Evolutionary conservation across 2,113 vertebrate species (phyloP).

Genomic region (Puffinus mauretanicus): DNA sequence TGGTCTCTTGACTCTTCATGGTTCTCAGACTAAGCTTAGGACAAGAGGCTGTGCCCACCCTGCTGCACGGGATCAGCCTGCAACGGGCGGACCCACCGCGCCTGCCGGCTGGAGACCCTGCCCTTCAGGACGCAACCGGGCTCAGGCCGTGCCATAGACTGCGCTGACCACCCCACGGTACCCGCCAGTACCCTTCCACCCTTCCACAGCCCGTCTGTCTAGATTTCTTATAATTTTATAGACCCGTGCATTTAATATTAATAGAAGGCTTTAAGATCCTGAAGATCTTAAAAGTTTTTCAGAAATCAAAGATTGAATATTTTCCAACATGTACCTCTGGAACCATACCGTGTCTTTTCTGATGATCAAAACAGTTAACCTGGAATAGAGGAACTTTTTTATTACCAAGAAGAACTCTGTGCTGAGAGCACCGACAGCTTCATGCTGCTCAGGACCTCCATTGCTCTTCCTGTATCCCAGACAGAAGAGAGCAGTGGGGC

Average conservation of each 20-base stretch:
- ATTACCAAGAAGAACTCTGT: background rate
- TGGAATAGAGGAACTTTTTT: background rate
- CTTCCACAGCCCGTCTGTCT: background rate
- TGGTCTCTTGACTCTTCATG: background rate
- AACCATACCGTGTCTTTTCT: accelerated
- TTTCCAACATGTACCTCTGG: background rate
- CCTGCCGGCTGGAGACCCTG: background rate
- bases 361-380: background rate
- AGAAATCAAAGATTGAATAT: background rate
- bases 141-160: background rate
- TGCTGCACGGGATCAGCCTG: background rate
- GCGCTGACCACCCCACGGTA: background rate
- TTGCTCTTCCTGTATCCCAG: background rate
- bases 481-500: background rate
- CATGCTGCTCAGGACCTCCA: background rate
- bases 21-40: background rate
- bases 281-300: background rate
- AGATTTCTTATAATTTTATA: background rate
- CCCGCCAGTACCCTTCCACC: background rate
- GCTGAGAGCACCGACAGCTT: background rate
- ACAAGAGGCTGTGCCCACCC: background rate
- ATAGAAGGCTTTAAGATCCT: background rate
- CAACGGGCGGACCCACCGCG: background rate
- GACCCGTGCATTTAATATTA: background rate
- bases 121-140: background rate